These are phyloP conservation scores for Xiphophorus couchianus DNA, from an alignment of 2,113 vertebrate genomes.

Conservation along the genomic window DNA sequence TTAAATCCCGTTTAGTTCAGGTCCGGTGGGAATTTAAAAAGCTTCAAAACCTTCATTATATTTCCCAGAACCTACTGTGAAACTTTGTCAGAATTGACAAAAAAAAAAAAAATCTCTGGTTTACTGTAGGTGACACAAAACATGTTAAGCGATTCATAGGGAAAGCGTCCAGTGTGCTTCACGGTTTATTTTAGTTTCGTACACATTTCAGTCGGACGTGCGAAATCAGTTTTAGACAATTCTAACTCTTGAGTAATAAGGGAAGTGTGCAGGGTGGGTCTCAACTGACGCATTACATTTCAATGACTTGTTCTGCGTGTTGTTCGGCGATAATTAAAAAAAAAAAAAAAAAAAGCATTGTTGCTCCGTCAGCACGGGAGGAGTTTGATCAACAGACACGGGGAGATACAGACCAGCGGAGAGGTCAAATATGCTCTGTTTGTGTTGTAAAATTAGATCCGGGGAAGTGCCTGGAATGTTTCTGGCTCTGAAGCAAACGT, in stretches of 20 bases:
- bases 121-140: background rate
- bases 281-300: conserved; percentile 57
- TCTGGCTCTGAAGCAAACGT: conserved; percentile 3
- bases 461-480: background rate
- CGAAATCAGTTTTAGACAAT: conserved; percentile 24
- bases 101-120: background rate
- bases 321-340: conserved; percentile 10
- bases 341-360: background rate
- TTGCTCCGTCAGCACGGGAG: conserved; percentile 1
- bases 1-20: conserved; percentile 56
- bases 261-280: conserved; percentile 54
- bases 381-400: conserved; percentile 12
- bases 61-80: conserved; percentile 10
- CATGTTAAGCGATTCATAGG: background rate
- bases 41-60: conserved; percentile 31
- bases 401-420: background rate
- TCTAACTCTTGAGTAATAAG: conserved; percentile 57
- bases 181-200: background rate
- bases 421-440: conserved; percentile 18
- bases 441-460: background rate
- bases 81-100: conserved; percentile 19
- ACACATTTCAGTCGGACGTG: background rate
- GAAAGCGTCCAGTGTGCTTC: background rate
- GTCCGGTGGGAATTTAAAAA: conserved; percentile 49
- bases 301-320: conserved; percentile 48